Percentiles rank a stretch among this genome's conserved stretches.
These are phyloP conservation scores for Stylophora pistillata DNA, from an alignment of 64 coral and sea anemone species.

Conservation along the genomic window DNA sequence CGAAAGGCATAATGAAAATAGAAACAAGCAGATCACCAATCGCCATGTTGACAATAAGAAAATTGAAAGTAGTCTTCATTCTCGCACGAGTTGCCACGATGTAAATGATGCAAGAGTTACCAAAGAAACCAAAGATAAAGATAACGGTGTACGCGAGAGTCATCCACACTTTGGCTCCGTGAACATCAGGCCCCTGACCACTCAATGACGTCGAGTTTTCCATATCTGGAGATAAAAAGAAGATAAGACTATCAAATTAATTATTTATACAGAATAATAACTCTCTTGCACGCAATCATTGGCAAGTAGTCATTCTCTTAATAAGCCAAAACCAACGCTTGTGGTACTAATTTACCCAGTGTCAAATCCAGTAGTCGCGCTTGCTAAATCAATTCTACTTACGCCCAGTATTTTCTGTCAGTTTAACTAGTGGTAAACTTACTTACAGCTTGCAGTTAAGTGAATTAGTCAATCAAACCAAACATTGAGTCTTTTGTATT, in stretches of 20 bases:
- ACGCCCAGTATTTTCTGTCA: too few relatives aligned
- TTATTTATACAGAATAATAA: background rate
- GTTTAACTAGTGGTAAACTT: too few relatives aligned
- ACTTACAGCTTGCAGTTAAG: too few relatives aligned
- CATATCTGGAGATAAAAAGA: background rate
- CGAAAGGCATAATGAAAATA: slow-evolving; percentile 51
- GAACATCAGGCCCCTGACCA: background rate
- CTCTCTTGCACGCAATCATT: too few relatives aligned
- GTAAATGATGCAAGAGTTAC: slow-evolving; percentile 51
- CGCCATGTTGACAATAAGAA: slow-evolving; percentile 70
- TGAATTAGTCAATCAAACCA: too few relatives aligned
- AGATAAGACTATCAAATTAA: background rate
- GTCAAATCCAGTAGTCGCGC: too few relatives aligned
- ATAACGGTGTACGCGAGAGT: slow-evolving; percentile 28
- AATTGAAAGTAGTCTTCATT: slow-evolving; percentile 72
- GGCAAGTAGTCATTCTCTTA: too few relatives aligned
- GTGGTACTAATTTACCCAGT: too few relatives aligned
- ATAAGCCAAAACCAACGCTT: too few relatives aligned
- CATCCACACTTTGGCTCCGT: slow-evolving; percentile 16
- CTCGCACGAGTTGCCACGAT: slow-evolving; percentile 51
- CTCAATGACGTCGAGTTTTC: background rate
- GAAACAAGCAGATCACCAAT: slow-evolving; percentile 68
- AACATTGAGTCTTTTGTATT: too few relatives aligned
- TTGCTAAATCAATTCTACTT: too few relatives aligned
- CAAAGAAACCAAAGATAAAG: slow-evolving; percentile 58